phyloP scores from a whole-genome alignment of 2,888 invertebrate genomes.

The Cheilosia grossa region DNA sequence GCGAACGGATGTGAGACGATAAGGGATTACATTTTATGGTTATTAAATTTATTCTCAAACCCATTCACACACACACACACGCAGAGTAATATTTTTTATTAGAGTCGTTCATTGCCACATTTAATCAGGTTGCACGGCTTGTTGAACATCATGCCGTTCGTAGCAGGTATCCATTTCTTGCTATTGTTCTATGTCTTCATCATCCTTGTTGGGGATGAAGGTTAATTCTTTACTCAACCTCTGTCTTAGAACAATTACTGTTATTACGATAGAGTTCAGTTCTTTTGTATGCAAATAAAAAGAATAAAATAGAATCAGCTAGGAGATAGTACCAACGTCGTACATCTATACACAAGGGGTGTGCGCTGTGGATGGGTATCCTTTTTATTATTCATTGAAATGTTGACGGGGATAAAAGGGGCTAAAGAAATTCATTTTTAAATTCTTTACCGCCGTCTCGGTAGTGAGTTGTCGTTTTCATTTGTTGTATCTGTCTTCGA shows the following conservation, averaged over 20 bases:
- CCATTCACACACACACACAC: conserved; percentile 8
- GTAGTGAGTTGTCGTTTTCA: conserved; percentile 19
- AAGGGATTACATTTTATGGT: conserved; percentile 63
- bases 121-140: conserved; percentile 67
- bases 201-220: conserved; percentile 42
- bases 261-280: conserved; percentile 53
- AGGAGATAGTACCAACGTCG: not conserved
- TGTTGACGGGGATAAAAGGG: conserved; percentile 66
- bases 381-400: conserved; percentile 74
- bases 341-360: not conserved
- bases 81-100: conserved; percentile 48
- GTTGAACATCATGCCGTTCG: conserved; percentile 58
- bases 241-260: conserved; percentile 62
- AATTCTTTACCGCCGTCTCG: conserved; percentile 48
- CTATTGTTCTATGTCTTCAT: conserved; percentile 12
- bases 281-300: conserved; percentile 52
- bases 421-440: conserved; percentile 66
- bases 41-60: conserved; percentile 55
- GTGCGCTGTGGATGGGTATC: conserved; percentile 46
- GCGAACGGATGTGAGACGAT: conserved; percentile 31
- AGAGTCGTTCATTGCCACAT: conserved; percentile 61
- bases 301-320: conserved; percentile 4
- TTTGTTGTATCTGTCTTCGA: conserved; percentile 1
- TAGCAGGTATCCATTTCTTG: conserved; percentile 8
- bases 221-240: conserved; percentile 35